Conservation (phyloP, 2,113 vertebrate genomes). For the Hystrix brachyura region DNA sequence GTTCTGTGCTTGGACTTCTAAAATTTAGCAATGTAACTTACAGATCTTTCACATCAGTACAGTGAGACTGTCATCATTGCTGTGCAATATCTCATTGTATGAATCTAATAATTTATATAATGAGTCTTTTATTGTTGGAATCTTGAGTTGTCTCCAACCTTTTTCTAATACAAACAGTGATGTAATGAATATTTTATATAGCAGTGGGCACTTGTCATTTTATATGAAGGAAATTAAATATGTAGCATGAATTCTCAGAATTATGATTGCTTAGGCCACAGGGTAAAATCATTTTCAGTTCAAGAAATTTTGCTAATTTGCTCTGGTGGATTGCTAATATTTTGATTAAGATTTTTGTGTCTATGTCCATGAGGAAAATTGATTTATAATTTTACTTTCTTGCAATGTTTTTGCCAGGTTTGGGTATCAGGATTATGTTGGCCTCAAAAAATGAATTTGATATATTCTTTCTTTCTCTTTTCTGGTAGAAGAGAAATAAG, state of each 20-base stretch:
- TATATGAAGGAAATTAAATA: neutral
- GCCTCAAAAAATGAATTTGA: neutral
- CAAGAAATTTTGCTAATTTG: constrained; percentile 43
- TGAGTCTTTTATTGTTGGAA: constrained; percentile 16
- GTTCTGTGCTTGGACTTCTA: neutral
- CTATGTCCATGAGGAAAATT: neutral
- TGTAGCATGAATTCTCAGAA: neutral
- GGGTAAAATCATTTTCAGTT: neutral
- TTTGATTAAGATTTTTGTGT: neutral
- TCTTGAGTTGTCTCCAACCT: constrained; percentile 21
- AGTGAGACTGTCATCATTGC: neutral
- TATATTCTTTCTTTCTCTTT: neutral
- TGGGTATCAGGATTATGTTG: neutral
- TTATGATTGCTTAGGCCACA: neutral
- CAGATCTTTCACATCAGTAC: constrained; percentile 12
- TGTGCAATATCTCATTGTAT: constrained; percentile 27
- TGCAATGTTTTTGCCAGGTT: neutral
- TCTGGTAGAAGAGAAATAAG: neutral
- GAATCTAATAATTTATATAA: constrained; percentile 42
- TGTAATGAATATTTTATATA: constrained; percentile 18
- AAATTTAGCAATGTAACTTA: constrained; percentile 14
- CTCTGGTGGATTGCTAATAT: neutral
- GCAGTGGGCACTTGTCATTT: neutral
- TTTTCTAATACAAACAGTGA: constrained; percentile 47
- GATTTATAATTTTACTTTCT: constrained; percentile 30